Base-by-base conservation (phyloP, 2,888 invertebrate genomes). In the Didymodactylos carnosus region DNA sequence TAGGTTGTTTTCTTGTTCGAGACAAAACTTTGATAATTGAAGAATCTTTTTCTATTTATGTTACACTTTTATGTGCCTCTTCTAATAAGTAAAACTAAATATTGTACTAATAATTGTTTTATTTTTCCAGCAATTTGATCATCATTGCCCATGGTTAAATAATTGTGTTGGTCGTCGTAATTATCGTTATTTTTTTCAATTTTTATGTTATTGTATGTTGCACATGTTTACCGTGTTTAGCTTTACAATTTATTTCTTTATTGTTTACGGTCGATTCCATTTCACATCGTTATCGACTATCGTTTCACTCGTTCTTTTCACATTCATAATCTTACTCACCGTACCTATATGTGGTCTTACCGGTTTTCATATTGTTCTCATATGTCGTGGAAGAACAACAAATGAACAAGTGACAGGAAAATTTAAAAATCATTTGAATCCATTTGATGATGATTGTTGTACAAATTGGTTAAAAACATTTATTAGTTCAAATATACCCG, bases 171-270 rank as follows among this genome's bases (percentile, higher is more conserved):
- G 35, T 71, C 88, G 94, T 80, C 88, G 95, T 80, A 95, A 95
- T 86, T 98, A 98, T 85, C 88, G 97, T 82, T 95, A 93, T 86
- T 98, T 99, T 87, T 97, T 99, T 86, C 91, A 94, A 87, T 98
- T 98, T 85, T 89, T 98, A 77, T 88, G 94, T 82, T 93, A 94
- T 75, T 87, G 99, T 77, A 92, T 93, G 80, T 87, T 94, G 81
- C 97, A 99, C 85, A 98, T 98, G 94, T 88, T 94, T 82, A 91
- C 92, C 85, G 94, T 98, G 85, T 94, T 97, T 85, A 88, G 90
- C 75, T 88, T 95, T 80, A 93, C 94, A 84, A 87, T 97, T 79
- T 88, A 92, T 82, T n/a, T n/a, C n/a, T 94, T 89, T 85, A 90
- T 97, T 77, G 87, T 97, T 83, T 87, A 92, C 81, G 88, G 90